Evolutionary conservation across 2,113 vertebrate genomes (phyloP), one percentile per base, ranked within the genome.

Genomic region (Pelusios castaneus): DNA sequence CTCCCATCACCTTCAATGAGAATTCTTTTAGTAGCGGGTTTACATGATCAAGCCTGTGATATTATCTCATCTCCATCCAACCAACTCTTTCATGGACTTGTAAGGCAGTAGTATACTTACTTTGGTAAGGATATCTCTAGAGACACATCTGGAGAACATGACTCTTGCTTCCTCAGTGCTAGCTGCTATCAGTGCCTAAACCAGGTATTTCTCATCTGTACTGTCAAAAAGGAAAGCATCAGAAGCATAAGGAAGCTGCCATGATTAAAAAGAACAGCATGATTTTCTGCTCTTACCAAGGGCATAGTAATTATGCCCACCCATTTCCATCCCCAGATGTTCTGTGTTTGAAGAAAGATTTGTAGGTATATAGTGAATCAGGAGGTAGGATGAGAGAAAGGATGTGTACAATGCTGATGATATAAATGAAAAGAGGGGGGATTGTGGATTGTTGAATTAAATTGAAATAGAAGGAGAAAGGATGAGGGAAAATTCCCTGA

Each of bases 221-320:
- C 41, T 4, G 89, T 89, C 97, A 94, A 84, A 93, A 93, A 80
- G 86, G 88, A 97, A 97, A 95, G n/a, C 73, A 8, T 87, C 80
- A 97, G 94, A 94, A 97, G 90, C 3, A 75, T 82, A 81, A 96
- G 94, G 95, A 97, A 97, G 96, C 84, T 77, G 93, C 89, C 95
- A 92, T 93, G 95, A 96, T 95, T n/a, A n/a, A n/a, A n/a, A 95
- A 97, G 91, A 91, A 91, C 85, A 93, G 95, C 96, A 95, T 96
- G 95, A 96, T 93, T 92, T 90, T 91, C 89, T 58, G 34, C n/a
- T 93, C 82, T 80, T 67, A 70, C 92, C 93, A 95, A 80, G 95
- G 97, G 94, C 96, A 93, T 82, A 97, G 93, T 67, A 82, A 97
- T 97, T 91, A 97, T 3, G 73, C 38, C 56, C 77, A 56, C 91